phyloP scores from a whole-genome alignment of 2,888 invertebrate species.

The Lepidocyrtoides sp. region DNA sequence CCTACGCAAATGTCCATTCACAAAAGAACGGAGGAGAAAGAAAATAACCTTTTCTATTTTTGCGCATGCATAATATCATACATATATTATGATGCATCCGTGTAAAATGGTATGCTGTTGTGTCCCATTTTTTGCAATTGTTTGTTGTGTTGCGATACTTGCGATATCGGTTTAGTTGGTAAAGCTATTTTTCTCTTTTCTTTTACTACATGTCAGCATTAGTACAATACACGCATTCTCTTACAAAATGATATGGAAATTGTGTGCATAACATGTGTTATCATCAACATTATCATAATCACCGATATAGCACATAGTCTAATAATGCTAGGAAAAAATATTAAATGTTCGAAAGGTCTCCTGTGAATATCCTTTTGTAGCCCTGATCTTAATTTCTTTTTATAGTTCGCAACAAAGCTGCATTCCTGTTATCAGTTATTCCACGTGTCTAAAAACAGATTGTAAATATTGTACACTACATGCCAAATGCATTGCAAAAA shows the following conservation, averaged over 20 bases:
- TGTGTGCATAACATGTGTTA: neutral
- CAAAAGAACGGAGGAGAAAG: neutral
- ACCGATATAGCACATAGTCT: neutral
- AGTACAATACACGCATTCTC: neutral
- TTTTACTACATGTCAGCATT: neutral
- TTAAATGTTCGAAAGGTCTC: neutral
- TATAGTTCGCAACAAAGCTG: neutral
- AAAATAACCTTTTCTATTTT: neutral
- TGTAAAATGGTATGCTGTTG: neutral
- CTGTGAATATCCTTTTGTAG: conserved; percentile 2
- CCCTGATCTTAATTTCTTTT: conserved; percentile 2
- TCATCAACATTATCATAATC: neutral
- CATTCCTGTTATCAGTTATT: neutral
- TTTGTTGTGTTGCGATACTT: too few species aligned
- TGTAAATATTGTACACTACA: too few species aligned
- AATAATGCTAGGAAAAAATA: neutral
- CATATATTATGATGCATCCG: neutral
- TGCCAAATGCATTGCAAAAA: too few species aligned
- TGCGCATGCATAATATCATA: neutral
- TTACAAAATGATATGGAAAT: neutral
- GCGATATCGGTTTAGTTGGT: too few species aligned
- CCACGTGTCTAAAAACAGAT: too few species aligned
- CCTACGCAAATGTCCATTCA: neutral
- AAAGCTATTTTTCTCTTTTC: neutral
- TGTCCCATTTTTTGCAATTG: neutral